Evolutionary conservation across 2,888 invertebrate species (phyloP).

Genomic region (Rhagium mordax): DNA sequence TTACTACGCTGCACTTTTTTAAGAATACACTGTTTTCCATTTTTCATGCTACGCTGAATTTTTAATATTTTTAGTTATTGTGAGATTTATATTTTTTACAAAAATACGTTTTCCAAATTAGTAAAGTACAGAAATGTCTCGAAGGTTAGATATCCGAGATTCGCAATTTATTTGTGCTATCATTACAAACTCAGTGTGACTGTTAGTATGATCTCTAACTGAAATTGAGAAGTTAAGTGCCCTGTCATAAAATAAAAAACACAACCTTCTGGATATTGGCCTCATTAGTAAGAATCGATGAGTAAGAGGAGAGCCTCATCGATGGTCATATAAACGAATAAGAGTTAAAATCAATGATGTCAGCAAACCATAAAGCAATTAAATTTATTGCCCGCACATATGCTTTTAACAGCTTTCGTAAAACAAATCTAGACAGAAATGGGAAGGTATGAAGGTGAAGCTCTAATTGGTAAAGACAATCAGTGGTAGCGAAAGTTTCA

Average conservation of each 20-base stretch:
- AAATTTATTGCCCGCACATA: constrained; percentile 49
- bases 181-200: not conserved
- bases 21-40: no score
- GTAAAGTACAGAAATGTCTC: not conserved
- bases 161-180: not conserved
- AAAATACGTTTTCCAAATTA: no score
- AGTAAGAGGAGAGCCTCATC: constrained; percentile 7
- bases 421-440: constrained; percentile 46
- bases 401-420: constrained; percentile 50
- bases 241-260: constrained; percentile 1
- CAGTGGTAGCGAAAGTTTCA: not conserved
- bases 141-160: not conserved
- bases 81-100: no score
- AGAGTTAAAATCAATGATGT: constrained; percentile 48
- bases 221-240: not conserved
- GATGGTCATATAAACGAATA: constrained; percentile 44
- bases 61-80: no score
- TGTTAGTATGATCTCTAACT: not conserved
- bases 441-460: constrained; percentile 21
- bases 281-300: constrained; percentile 15
- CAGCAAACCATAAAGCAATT: constrained; percentile 52
- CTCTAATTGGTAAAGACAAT: constrained; percentile 36
- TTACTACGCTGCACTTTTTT: no score
- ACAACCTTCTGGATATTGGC: not conserved
- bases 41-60: no score